phyloP scores from a whole-genome alignment of 2,797 vertebrate genomes.

The Lerista edwardsae region DNA sequence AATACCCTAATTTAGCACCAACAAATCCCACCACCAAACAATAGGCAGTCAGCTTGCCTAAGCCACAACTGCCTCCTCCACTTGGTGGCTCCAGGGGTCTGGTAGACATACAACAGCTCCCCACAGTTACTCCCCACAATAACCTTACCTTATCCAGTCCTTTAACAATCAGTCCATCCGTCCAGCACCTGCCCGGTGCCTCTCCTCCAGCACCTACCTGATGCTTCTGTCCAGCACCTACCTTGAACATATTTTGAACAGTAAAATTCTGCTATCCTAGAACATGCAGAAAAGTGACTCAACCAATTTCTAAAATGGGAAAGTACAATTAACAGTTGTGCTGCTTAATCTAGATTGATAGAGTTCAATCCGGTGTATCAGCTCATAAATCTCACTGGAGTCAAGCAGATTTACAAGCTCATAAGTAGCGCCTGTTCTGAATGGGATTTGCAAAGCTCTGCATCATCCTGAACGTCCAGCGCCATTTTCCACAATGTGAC shows the following conservation, averaged over 20 bases:
- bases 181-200: too few relatives aligned
- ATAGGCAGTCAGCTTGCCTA: too few relatives aligned
- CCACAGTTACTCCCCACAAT: too few relatives aligned
- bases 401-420: background rate
- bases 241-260: background rate
- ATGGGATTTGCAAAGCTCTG: background rate
- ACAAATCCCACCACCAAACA: too few relatives aligned
- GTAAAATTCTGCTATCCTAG: background rate
- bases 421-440: background rate
- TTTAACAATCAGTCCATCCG: too few relatives aligned
- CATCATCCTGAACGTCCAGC: background rate
- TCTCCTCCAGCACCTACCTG: too few relatives aligned
- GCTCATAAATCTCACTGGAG: background rate
- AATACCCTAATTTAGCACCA: too few relatives aligned
- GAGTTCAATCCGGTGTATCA: background rate
- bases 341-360: background rate
- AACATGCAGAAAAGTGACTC: background rate
- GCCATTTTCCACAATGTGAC: background rate
- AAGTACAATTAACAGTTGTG: background rate
- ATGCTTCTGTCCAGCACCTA: too few relatives aligned
- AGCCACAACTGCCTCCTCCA: too few relatives aligned
- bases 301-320: background rate
- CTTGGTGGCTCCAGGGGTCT: too few relatives aligned
- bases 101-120: too few relatives aligned
- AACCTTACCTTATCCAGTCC: too few relatives aligned